Conservation (phyloP, 2,888 invertebrate genomes). For the Philereme transversata region DNA sequence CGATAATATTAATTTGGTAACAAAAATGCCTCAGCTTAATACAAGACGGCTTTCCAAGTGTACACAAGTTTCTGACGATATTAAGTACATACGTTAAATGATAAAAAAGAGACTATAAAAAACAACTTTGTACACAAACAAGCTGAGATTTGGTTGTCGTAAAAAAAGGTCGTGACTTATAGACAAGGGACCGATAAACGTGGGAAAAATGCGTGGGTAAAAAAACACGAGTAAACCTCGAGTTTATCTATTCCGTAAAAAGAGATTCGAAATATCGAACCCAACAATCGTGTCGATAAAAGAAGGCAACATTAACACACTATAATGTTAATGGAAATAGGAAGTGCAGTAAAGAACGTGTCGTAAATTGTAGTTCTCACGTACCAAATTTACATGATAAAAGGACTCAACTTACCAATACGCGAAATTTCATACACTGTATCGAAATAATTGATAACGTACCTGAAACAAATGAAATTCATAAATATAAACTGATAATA, state of each 20-base stretch:
- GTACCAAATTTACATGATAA: conserved; percentile 8
- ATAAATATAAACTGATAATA: too few relatives aligned
- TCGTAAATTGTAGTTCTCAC: conserved; percentile 11
- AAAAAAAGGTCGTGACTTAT: conserved; percentile 56
- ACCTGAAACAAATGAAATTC: conserved; percentile 55
- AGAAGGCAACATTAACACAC: conserved; percentile 3
- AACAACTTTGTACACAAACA: conserved; percentile 34
- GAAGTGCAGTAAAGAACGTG: conserved; percentile 1
- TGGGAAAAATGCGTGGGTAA: conserved; percentile 66
- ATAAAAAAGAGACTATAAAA: conserved; percentile 26
- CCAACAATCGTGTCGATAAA: conserved; percentile 15
- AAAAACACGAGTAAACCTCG: conserved; percentile 45
- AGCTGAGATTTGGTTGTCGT: conserved; percentile 41
- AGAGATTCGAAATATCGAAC: conserved; percentile 36
- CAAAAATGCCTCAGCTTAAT: too few relatives aligned
- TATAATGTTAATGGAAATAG: conserved; percentile 8
- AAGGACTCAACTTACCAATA: conserved; percentile 14
- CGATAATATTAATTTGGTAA: too few relatives aligned
- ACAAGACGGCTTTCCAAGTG: not conserved
- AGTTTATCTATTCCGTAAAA: conserved; percentile 59
- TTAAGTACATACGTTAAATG: conserved; percentile 14
- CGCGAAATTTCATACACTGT: conserved; percentile 8
- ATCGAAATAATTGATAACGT: conserved; percentile 40
- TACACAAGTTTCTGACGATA: too few relatives aligned
- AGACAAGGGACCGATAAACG: conserved; percentile 48